Percentiles rank a stretch among this genome's conserved stretches.
Conservation (phyloP, 1,140 invertebrate species). For the Trichonephila inaurata region DNA sequence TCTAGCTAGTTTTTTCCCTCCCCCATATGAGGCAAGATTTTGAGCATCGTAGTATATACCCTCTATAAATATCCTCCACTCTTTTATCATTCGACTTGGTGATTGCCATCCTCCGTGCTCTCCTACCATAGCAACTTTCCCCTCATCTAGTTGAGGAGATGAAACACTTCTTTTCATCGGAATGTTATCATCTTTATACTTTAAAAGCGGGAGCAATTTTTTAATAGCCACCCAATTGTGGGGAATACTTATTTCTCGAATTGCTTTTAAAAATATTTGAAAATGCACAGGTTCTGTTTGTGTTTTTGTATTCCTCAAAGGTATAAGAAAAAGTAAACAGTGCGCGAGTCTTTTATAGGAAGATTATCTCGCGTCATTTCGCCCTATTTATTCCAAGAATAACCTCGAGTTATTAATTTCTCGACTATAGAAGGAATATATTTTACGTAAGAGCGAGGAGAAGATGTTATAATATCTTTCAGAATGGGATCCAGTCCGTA, state of each 20-base stretch:
- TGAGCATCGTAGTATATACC: not conserved
- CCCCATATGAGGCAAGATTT: slow-evolving; percentile 28
- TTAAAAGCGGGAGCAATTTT: not conserved
- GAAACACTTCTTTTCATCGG: not conserved
- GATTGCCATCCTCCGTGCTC: not conserved
- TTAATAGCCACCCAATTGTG: not conserved
- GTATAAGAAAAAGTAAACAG: slow-evolving; percentile 23
- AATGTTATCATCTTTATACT: not conserved
- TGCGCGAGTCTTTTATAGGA: not conserved
- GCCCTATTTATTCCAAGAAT: slow-evolving; percentile 26
- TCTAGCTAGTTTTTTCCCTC: not conserved
- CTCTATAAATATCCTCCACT: not conserved
- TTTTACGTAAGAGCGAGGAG: not conserved
- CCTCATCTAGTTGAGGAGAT: not conserved
- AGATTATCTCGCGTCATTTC: not conserved
- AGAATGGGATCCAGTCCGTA: not conserved
- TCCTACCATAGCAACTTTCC: not conserved
- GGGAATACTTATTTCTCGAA: slow-evolving; percentile 31
- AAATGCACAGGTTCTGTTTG: not conserved
- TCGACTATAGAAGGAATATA: slow-evolving; percentile 35
- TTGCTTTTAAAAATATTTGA: not conserved
- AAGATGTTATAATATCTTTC: slow-evolving; percentile 14
- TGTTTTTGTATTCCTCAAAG: slow-evolving; percentile 46
- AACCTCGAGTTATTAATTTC: slow-evolving; percentile 23
- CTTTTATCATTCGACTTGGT: not conserved